These are phyloP conservation scores for Cyprinodon diabolis DNA, from an alignment of 2,797 vertebrate genomes.

Conservation along the genomic window DNA sequence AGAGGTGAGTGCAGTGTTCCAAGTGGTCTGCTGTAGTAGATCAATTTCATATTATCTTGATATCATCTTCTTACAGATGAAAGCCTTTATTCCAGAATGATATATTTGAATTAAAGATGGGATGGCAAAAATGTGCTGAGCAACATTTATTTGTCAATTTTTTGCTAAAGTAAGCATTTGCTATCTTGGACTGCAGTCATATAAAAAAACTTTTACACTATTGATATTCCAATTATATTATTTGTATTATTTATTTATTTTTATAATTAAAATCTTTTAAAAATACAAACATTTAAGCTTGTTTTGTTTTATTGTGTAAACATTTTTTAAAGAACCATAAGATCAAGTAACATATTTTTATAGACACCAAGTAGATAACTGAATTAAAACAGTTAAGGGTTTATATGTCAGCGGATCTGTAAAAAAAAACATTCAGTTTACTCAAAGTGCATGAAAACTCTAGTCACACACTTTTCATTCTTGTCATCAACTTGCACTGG, in stretches of 20 bases:
- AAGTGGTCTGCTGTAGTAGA: conserved; percentile 39
- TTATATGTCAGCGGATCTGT: background rate
- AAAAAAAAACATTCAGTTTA: background rate
- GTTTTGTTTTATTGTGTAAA: background rate
- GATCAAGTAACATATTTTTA: background rate
- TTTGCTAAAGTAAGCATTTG: conserved; percentile 12
- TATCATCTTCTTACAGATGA: conserved; percentile 58
- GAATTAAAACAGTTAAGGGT: background rate
- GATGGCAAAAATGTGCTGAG: conserved; percentile 4
- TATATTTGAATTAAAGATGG: conserved; percentile 45
- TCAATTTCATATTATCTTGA: conserved; percentile 54
- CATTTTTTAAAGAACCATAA: background rate
- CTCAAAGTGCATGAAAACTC: too few species aligned
- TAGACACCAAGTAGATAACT: background rate
- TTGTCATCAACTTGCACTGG: background rate
- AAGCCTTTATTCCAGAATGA: conserved; percentile 40
- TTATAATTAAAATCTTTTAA: background rate
- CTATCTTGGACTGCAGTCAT: conserved; percentile 2
- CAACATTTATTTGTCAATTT: background rate
- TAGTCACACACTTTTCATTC: background rate
- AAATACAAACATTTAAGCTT: background rate
- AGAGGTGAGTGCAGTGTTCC: conserved; percentile 54
- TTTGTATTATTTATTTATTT: background rate
- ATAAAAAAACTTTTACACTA: background rate
- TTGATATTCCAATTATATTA: background rate